Evolutionary conservation across 1,140 invertebrate genomes (phyloP).

Genomic region (Tetramorium parvispinum): DNA sequence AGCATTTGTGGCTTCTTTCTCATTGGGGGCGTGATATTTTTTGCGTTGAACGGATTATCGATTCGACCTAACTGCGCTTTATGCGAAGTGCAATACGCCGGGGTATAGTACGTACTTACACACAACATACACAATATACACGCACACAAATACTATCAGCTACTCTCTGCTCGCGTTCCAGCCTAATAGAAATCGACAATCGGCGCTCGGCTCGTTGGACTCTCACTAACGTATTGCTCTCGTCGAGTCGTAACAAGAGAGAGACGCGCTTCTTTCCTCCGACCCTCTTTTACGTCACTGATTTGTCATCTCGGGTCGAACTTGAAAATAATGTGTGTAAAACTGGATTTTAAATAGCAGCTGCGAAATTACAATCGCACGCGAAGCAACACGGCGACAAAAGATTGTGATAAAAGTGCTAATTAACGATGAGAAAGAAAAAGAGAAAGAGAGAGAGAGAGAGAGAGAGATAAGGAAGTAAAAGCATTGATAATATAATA

Average conservation of each 20-base stretch:
- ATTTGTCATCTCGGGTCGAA: conserved; percentile 36
- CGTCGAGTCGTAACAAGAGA: neutral
- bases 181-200: conserved; percentile 69
- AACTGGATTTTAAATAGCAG: conserved; percentile 17
- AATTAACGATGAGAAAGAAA: conserved; percentile 15
- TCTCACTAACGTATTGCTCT: conserved; percentile 45
- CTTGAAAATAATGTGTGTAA: conserved; percentile 21
- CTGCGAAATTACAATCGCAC: conserved; percentile 27
- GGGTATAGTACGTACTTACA: conserved; percentile 24
- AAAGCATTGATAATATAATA: conserved; percentile 62
- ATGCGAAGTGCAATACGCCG: conserved; percentile 60
- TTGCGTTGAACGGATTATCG: conserved; percentile 66
- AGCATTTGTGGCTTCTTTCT: conserved; percentile 23
- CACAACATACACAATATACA: neutral
- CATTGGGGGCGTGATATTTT: conserved; percentile 38
- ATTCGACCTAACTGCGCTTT: conserved; percentile 63
- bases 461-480: neutral
- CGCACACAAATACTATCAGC: neutral
- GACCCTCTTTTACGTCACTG: neutral
- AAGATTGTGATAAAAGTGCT: conserved; percentile 13
- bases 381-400: conserved; percentile 9
- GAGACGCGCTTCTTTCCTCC: neutral
- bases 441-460: neutral
- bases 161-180: neutral
- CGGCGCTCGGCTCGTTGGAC: conserved; percentile 36